Base-by-base conservation (phyloP, 2,113 vertebrate species). In the Actenoides hombroni region DNA sequence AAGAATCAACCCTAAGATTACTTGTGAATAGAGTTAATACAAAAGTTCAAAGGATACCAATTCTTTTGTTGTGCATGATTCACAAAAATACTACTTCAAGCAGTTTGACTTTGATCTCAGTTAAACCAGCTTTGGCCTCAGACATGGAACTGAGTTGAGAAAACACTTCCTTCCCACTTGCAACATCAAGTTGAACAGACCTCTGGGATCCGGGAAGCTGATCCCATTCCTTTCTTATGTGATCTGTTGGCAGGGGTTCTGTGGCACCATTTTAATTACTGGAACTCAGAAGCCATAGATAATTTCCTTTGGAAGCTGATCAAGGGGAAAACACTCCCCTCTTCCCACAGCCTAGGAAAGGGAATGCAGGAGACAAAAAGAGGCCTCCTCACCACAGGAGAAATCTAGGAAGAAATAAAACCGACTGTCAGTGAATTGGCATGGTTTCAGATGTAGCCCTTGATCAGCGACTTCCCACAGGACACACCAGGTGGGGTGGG, bases 1-100 rank as follows among this genome's bases (percentile, higher is more conserved):
- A 88, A 90, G 54, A 88, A 84, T 13, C 77, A 90, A 69, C 21
- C 29, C 61, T 80, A 53, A n/a, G 65, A 90, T 83, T 95, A 94
- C 78, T 85, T 60, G 26, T 48, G 77, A 91, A 95, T 59, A 81
- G 33, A 88, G 19, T 84, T 92, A 94, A 83, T 51, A 79, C 26
- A 78, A 44, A 77, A 94, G 73, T 81, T 91, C 71, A 90, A 88
- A 70, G 71, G 61, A 94, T 74, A 80, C 13, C 49, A 77, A 35
- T 57, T 54, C 54, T 73, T 69, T 23, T 46, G 28, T 49, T 44
- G 37, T 11, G 20, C 40, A 40, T 37, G 35, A 89, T 73, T 90
- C 70, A 76, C 56, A 49, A 94, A 92, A 94, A 79, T 44, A 48
- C 14, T 53, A 44, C 53, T 82, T 44, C 29, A 82, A 46, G 28